These are phyloP conservation scores for Rhodinocichla rosea DNA, from an alignment of 2,113 vertebrate genomes.

Conservation along the genomic window DNA sequence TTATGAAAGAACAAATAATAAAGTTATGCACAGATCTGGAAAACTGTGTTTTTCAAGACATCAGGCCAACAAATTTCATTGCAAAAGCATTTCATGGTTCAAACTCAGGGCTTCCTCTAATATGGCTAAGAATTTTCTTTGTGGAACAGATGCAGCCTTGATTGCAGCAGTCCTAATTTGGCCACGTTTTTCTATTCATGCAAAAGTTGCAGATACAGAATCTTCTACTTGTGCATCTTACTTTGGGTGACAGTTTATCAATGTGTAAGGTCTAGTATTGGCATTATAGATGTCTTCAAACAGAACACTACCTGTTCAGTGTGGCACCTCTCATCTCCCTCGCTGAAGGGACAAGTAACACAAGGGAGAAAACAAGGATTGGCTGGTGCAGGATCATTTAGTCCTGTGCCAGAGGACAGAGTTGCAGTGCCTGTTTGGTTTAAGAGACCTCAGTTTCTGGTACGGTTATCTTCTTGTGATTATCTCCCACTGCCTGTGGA, in stretches of 20 bases:
- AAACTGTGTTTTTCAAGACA: background rate
- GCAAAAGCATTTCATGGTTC: constrained; percentile 1
- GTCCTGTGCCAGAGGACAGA: background rate
- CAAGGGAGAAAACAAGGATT: background rate
- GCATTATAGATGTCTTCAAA: background rate
- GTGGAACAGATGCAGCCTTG: background rate
- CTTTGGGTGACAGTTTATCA: background rate
- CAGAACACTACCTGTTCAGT: background rate
- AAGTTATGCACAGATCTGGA: background rate
- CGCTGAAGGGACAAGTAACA: background rate
- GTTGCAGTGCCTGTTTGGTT: background rate
- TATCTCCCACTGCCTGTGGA: background rate
- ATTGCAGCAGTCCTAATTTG: background rate
- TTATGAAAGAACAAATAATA: background rate
- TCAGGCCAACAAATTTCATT: constrained; percentile 1
- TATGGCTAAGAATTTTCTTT: background rate
- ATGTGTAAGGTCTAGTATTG: background rate
- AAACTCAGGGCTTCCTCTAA: background rate
- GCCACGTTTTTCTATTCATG: background rate
- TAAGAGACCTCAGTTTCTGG: background rate
- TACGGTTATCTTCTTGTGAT: background rate
- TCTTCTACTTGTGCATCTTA: background rate
- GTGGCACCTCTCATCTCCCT: background rate
- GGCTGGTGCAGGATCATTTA: background rate
- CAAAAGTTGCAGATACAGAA: background rate